phyloP scores from a whole-genome alignment of 2,113 vertebrate species.

The Bathybates hornii region DNA sequence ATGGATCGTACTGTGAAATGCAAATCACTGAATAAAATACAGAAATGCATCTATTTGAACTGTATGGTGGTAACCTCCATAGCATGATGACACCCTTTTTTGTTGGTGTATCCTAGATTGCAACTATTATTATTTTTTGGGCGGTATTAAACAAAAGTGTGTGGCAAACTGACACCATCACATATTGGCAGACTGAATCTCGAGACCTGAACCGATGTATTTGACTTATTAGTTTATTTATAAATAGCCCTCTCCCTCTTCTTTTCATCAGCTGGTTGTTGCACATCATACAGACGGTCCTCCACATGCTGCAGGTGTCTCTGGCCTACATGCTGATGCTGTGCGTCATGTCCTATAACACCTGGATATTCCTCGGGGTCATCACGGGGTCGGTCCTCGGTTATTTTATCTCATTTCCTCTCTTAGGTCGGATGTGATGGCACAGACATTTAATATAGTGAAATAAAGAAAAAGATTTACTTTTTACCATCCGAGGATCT shows the following conservation, averaged over 20 bases:
- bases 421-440: slow-evolving; percentile 57
- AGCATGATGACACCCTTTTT: neutral
- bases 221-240: neutral
- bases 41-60: neutral
- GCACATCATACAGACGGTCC: slow-evolving; percentile 73
- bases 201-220: neutral
- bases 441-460: neutral
- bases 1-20: neutral
- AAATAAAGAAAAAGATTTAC: neutral
- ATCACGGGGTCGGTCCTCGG: slow-evolving; percentile 78
- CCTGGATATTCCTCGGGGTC: slow-evolving; percentile 89
- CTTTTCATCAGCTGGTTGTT: slow-evolving; percentile 56
- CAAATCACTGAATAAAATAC: neutral
- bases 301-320: slow-evolving; percentile 85
- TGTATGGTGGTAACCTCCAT: neutral
- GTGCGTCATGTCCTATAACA: slow-evolving; percentile 94
- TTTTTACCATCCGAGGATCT: neutral
- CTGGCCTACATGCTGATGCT: slow-evolving; percentile 92
- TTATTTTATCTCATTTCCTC: slow-evolving; percentile 84
- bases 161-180: neutral
- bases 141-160: neutral
- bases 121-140: neutral
- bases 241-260: neutral
- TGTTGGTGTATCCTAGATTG: neutral
- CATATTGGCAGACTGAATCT: neutral